Conservation (phyloP, 1,140 invertebrate species). For the Drosophila baimaii region DNA sequence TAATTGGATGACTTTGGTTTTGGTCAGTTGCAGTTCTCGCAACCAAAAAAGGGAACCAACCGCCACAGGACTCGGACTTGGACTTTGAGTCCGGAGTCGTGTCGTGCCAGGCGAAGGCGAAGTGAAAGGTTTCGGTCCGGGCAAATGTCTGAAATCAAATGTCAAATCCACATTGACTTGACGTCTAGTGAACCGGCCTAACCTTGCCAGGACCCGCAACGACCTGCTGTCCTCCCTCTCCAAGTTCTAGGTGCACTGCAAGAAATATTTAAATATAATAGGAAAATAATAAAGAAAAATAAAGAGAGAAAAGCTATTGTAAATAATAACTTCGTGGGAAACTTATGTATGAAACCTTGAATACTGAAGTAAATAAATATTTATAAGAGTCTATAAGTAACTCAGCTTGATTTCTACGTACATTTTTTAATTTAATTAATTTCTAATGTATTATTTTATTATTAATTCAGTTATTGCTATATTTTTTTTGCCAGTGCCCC, state of each 20-base stretch:
- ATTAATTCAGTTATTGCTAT: too few relatives aligned
- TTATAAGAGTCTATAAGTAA: neutral
- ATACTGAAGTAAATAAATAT: too few relatives aligned
- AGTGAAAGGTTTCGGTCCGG: conserved; percentile 33
- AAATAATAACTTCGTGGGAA: too few relatives aligned
- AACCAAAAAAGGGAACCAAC: conserved; percentile 16
- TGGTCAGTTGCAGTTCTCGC: conserved; percentile 69
- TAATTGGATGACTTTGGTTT: conserved; percentile 72
- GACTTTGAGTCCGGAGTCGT: conserved; percentile 5
- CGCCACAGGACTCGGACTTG: neutral
- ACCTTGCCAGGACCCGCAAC: conserved; percentile 62
- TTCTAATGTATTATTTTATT: neutral
- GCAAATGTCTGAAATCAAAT: conserved; percentile 69
- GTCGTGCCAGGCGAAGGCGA: neutral
- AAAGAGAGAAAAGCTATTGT: accelerated
- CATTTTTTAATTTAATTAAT: too few relatives aligned
- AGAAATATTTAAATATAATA: neutral
- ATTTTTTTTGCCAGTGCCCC: conserved; percentile 26
- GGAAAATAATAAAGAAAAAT: too few relatives aligned
- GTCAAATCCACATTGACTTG: conserved; percentile 76
- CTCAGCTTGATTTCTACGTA: neutral
- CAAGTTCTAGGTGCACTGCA: neutral
- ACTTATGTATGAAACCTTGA: too few relatives aligned
- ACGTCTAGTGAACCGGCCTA: conserved; percentile 68
- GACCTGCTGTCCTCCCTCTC: conserved; percentile 6